Conservation (phyloP, 1,140 invertebrate genomes). For the Mylabris phalerata region DNA sequence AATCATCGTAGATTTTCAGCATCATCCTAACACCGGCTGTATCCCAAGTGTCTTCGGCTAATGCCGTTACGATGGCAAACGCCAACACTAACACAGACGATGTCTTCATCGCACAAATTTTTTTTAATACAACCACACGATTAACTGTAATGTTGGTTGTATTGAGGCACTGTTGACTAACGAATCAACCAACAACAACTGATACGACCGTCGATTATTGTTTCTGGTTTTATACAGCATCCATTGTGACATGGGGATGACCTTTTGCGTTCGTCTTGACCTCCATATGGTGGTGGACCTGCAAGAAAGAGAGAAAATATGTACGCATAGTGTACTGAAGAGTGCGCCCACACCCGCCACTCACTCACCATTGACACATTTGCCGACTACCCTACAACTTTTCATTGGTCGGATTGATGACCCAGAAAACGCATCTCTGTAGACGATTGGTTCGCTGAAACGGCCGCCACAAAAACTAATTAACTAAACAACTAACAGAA, state of each 20-base stretch:
- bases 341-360: constrained; percentile 20
- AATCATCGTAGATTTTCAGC: constrained; percentile 57
- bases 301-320: background rate
- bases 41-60: constrained; percentile 32
- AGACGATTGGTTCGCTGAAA: constrained; percentile 1
- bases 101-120: constrained; percentile 29
- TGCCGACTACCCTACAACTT: constrained; percentile 36
- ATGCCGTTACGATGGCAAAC: constrained; percentile 20
- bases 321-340: constrained; percentile 6
- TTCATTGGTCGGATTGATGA: constrained; percentile 29
- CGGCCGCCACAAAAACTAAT: too few species aligned
- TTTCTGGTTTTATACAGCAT: constrained; percentile 31
- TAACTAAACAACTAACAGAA: too few species aligned
- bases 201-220: constrained; percentile 8
- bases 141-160: too few species aligned
- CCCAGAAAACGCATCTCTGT: constrained; percentile 25
- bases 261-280: constrained; percentile 28
- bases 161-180: constrained; percentile 5
- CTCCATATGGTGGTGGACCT: constrained; percentile 1
- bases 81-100: constrained; percentile 33
- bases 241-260: constrained; percentile 28
- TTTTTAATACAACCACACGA: constrained; percentile 13
- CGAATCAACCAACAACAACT: constrained; percentile 9
- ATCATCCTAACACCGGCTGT: constrained; percentile 49
- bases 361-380: constrained; percentile 33